A percentile compares a stretch with the other conserved stretches of the same genome.
Evolutionary conservation across 2,797 vertebrate species (phyloP).

Genomic region (Masticophis lateralis): DNA sequence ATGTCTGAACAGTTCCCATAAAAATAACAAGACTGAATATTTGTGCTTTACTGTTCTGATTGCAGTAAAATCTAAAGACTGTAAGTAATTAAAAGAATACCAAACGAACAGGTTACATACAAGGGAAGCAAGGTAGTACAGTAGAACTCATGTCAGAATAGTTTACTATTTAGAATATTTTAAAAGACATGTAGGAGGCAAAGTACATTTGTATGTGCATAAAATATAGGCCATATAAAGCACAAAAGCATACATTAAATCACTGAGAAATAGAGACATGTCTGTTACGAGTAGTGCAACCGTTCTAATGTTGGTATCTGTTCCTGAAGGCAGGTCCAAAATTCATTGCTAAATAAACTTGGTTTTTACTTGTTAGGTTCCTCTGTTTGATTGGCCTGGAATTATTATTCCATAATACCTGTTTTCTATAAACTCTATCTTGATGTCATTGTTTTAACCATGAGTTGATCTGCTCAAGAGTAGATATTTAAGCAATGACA

Average conservation of each 20-base stretch:
- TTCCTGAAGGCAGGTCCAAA: background rate
- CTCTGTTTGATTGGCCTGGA: background rate
- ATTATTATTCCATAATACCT: background rate
- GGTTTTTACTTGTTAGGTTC: background rate
- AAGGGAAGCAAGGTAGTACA: background rate
- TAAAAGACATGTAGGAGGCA: background rate
- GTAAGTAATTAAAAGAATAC: background rate
- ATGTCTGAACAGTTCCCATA: background rate
- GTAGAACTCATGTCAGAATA: background rate
- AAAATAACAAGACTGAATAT: background rate
- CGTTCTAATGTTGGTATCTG: background rate
- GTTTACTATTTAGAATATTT: background rate
- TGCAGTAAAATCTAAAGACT: background rate
- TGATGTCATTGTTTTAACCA: background rate
- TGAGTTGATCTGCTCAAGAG: background rate
- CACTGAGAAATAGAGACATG: background rate
- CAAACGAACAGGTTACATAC: background rate
- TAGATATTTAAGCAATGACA: constrained; percentile 10
- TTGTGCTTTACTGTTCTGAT: background rate
- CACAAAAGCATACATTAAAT: background rate
- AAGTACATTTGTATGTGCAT: background rate
- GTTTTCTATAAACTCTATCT: background rate
- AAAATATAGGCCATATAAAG: background rate
- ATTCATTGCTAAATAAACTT: background rate
- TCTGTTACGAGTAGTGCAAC: background rate